Percentiles rank a stretch among this genome's conserved stretches.
Conservation (phyloP, 2,888 invertebrate genomes). For the Andrena bicolor region DNA sequence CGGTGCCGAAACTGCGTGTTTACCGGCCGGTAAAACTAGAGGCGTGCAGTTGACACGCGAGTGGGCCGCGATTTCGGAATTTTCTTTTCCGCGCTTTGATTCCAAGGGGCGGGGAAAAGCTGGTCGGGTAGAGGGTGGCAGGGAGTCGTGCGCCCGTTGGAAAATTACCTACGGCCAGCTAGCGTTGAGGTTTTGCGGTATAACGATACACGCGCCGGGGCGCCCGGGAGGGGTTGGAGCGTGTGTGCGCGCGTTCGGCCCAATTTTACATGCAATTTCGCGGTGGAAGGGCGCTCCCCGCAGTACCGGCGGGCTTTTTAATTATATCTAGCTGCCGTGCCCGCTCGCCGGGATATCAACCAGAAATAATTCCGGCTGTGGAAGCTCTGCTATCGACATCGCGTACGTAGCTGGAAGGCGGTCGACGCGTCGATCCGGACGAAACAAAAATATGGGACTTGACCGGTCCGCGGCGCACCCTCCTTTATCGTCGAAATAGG, state of each 20-base stretch:
- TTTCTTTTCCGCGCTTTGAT: constrained; percentile 68
- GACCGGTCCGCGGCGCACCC: constrained; percentile 16
- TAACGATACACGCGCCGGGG: constrained; percentile 56
- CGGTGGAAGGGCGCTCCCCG: constrained; percentile 56
- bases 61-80: constrained; percentile 60
- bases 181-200: constrained; percentile 73
- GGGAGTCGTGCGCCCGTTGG: constrained; percentile 24
- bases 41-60: constrained; percentile 65
- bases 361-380: constrained; percentile 70
- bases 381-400: constrained; percentile 71
- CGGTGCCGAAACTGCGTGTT: constrained; percentile 52
- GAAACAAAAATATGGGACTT: constrained; percentile 62
- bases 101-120: background rate
- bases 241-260: constrained; percentile 59
- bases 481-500: no score
- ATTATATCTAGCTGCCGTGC: constrained; percentile 69
- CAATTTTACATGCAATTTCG: constrained; percentile 77
- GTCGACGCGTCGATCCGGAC: constrained; percentile 30
- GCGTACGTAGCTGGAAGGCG: constrained; percentile 47
- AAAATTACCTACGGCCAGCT: constrained; percentile 69
- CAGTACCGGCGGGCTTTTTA: constrained; percentile 67
- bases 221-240: background rate
- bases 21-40: constrained; percentile 59
- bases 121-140: background rate
- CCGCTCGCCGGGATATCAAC: constrained; percentile 68